A percentile compares a stretch with the other conserved stretches of the same genome.
Evolutionary conservation across 1,140 invertebrate species (phyloP).

Genomic region (Drosophila pruinosa): DNA sequence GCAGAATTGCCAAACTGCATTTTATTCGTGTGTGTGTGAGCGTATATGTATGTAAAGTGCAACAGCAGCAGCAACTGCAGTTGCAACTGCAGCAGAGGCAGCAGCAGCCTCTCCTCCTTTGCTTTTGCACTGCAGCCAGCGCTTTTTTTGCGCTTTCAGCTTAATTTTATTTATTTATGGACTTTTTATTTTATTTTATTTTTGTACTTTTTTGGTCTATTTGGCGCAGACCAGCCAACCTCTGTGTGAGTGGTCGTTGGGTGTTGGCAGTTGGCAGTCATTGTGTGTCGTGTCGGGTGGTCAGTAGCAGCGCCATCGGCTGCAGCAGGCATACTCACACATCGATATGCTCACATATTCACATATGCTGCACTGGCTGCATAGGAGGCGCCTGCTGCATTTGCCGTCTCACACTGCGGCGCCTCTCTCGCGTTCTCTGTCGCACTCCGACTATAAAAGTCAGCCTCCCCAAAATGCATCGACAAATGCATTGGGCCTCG

Average conservation of each 20-base stretch:
- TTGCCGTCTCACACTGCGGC: slow-evolving; percentile 47
- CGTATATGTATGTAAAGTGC: slow-evolving; percentile 59
- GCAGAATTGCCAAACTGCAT: slow-evolving; percentile 76
- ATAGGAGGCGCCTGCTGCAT: slow-evolving; percentile 31
- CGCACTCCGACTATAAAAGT: slow-evolving; percentile 16
- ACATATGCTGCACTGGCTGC: slow-evolving; percentile 35
- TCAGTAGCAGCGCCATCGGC: background rate
- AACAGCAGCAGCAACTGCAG: slow-evolving; percentile 44
- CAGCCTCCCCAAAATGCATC: slow-evolving; percentile 32
- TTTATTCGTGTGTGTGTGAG: background rate
- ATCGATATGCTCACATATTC: slow-evolving; percentile 20
- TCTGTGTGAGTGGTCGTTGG: slow-evolving; percentile 2
- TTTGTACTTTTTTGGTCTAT: slow-evolving; percentile 30
- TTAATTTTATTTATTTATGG: slow-evolving; percentile 81
- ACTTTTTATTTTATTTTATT: slow-evolving; percentile 49
- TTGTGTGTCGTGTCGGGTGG: slow-evolving; percentile 7
- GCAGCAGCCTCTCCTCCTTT: slow-evolving; percentile 53
- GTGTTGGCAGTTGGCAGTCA: too few relatives aligned
- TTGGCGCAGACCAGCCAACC: background rate
- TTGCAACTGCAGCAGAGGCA: slow-evolving; percentile 27
- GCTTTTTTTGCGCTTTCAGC: slow-evolving; percentile 50
- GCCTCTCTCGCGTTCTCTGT: slow-evolving; percentile 9
- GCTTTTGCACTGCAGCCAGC: slow-evolving; percentile 44
- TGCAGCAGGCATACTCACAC: slow-evolving; percentile 16
- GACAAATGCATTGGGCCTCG: slow-evolving; percentile 34